Conservation (phyloP, 1,140 invertebrate genomes). For the Aphaenogaster rudis region DNA sequence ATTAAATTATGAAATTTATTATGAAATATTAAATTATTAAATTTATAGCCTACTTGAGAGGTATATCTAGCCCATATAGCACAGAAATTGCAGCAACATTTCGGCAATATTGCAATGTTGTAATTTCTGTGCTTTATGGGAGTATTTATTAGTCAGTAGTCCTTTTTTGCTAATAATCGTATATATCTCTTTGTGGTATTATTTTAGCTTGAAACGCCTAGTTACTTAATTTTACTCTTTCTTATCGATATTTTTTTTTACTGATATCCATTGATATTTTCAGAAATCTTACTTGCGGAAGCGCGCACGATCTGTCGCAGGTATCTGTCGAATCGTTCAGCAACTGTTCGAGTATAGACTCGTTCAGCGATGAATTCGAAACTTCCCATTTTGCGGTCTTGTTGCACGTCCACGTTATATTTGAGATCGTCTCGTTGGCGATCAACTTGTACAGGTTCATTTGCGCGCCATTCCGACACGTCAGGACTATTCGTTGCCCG, state of each 20-base stretch:
- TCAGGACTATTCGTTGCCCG: conserved; percentile 68
- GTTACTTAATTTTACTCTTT: neutral
- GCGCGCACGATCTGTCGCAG: conserved; percentile 64
- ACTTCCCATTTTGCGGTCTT: conserved; percentile 73
- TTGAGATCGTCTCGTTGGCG: conserved; percentile 29
- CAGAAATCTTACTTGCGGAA: conserved; percentile 46
- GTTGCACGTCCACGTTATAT: conserved; percentile 77
- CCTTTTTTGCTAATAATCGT: no score
- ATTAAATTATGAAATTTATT: no score
- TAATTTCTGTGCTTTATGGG: no score
- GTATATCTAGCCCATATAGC: no score
- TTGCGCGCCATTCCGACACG: conserved; percentile 66
- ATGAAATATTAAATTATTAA: no score
- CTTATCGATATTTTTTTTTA: no score
- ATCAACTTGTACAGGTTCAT: conserved; percentile 45
- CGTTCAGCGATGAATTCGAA: conserved; percentile 44
- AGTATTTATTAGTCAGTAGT: no score
- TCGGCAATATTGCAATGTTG: no score
- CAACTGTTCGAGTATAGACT: conserved; percentile 26
- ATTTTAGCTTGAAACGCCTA: neutral
- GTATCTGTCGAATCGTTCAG: conserved; percentile 48
- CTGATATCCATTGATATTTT: neutral
- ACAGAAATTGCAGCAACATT: no score
- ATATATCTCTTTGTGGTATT: no score
- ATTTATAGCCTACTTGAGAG: no score